phyloP scores from a whole-genome alignment of 1,140 invertebrate genomes.

The Drosophila littoralis region DNA sequence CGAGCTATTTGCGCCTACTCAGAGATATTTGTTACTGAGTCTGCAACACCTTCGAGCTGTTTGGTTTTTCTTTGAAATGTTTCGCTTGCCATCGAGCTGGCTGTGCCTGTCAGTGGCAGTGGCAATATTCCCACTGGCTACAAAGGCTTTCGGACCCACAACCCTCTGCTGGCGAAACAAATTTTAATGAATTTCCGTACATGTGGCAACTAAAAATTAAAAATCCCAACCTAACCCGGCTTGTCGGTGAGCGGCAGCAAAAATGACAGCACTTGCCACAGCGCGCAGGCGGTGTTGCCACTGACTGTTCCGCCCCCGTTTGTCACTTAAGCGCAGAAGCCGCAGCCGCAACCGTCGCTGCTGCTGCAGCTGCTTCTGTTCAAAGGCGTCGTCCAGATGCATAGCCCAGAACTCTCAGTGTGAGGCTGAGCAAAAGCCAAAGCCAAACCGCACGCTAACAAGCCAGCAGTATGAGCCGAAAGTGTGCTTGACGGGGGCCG shows the following conservation, averaged over 20 bases:
- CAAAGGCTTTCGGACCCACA: conserved; percentile 1
- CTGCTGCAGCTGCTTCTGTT: background rate
- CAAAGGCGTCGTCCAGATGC: conserved; percentile 28
- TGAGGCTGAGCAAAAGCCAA: conserved; percentile 18
- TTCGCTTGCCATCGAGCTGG: conserved; percentile 9
- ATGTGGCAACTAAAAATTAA: conserved; percentile 40
- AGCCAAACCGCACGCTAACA: conserved; percentile 54
- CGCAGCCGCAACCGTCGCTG: conserved; percentile 17
- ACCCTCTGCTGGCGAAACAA: background rate
- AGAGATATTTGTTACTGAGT: background rate
- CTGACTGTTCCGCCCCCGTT: conserved; percentile 11
- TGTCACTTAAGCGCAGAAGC: conserved; percentile 50
- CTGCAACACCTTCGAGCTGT: conserved; percentile 1
- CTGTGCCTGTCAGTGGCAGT: conserved; percentile 19
- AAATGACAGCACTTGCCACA: conserved; percentile 38
- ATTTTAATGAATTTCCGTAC: conserved; percentile 30
- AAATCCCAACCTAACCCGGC: conserved; percentile 18
- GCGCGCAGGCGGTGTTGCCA: conserved; percentile 14
- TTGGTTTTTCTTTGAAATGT: conserved; percentile 9
- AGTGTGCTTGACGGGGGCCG: conserved; percentile 23
- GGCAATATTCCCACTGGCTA: background rate
- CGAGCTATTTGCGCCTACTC: background rate
- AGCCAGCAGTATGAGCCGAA: conserved; percentile 35
- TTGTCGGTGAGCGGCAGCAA: conserved; percentile 5
- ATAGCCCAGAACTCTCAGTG: background rate